Percentiles rank a stretch among this genome's conserved stretches.
Evolutionary conservation across 2,888 invertebrate species (phyloP).

Genomic region (Schrankia costaestrigalis): DNA sequence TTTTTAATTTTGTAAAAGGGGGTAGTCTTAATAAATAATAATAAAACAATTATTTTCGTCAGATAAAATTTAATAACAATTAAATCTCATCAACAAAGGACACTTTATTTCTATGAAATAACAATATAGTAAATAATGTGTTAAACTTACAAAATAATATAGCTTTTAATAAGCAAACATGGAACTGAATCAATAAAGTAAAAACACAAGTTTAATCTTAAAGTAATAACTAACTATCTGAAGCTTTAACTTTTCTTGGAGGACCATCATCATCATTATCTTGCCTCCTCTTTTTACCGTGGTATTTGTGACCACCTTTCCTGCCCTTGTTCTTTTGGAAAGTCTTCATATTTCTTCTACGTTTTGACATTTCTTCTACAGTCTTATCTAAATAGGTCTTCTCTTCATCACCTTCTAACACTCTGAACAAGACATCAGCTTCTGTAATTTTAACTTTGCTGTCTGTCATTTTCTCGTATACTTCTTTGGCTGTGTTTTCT

Average conservation of each 20-base stretch:
- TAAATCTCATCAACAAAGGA: too few species aligned
- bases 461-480: constrained; percentile 83
- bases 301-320: constrained; percentile 26
- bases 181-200: background rate
- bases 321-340: constrained; percentile 55
- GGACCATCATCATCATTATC: constrained; percentile 51
- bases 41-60: too few species aligned
- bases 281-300: constrained; percentile 53
- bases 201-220: constrained; percentile 7
- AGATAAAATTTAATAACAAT: too few species aligned
- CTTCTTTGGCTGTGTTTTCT: constrained; percentile 84
- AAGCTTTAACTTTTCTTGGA: constrained; percentile 48
- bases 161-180: constrained; percentile 7
- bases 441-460: constrained; percentile 80
- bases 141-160: too few species aligned
- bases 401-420: constrained; percentile 87
- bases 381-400: constrained; percentile 83
- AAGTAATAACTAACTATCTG: constrained; percentile 43
- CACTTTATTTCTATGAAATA: too few species aligned
- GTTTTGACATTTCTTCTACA: constrained; percentile 80
- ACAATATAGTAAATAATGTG: too few species aligned
- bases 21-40: too few species aligned
- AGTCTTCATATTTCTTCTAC: constrained; percentile 72
- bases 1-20: too few species aligned
- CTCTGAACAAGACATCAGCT: constrained; percentile 74